Conservation (phyloP, 2,113 vertebrate species). For the Ceuthmochares aereus region DNA sequence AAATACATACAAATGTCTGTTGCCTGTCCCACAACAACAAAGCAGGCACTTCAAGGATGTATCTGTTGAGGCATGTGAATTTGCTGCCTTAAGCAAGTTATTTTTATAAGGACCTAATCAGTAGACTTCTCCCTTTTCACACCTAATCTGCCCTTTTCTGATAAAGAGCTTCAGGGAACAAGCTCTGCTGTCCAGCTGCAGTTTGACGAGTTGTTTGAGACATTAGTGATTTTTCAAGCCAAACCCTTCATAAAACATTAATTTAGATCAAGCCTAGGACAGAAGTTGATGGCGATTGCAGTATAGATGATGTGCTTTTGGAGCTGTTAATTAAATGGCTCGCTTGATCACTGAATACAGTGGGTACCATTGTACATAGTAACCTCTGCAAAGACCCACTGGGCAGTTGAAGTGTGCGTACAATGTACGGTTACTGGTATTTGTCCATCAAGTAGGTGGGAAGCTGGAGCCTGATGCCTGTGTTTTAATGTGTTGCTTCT, state of each 20-base stretch:
- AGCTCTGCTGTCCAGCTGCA: not conserved
- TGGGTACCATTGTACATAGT: accelerated
- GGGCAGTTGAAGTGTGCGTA: accelerated
- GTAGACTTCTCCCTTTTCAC: not conserved
- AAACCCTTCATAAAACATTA: not conserved
- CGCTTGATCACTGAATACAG: accelerated
- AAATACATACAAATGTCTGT: not conserved
- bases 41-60: not conserved
- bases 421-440: no score
- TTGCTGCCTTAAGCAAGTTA: not conserved
- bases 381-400: not conserved
- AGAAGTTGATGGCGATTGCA: not conserved
- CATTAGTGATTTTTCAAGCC: not conserved
- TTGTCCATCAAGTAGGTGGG: not conserved
- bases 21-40: not conserved
- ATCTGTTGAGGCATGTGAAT: not conserved
- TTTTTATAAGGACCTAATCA: not conserved
- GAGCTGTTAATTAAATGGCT: not conserved
- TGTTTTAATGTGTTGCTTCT: not conserved
- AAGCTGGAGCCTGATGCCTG: accelerated
- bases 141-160: not conserved
- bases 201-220: not conserved
- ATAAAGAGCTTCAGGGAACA: not conserved
- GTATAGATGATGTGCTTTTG: not conserved
- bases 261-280: not conserved